Evolutionary conservation across 2,888 invertebrate genomes (phyloP).

Genomic region (Alcis repandata): DNA sequence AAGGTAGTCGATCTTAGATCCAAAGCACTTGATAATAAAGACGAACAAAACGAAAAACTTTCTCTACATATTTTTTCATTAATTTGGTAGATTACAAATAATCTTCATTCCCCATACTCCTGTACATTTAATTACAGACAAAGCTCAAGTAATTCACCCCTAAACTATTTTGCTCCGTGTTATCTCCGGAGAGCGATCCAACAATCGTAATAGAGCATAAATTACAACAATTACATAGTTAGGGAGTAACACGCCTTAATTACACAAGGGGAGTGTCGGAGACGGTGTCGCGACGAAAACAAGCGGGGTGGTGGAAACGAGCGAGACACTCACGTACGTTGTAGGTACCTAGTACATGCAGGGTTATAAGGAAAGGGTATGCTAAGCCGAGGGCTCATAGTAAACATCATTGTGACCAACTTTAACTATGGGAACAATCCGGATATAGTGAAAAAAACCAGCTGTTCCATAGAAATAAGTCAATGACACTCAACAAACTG

Average conservation of each 20-base stretch:
- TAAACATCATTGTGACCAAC: too few relatives aligned
- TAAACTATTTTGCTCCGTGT: conserved; percentile 7
- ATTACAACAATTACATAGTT: conserved; percentile 45
- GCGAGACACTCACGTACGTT: not conserved
- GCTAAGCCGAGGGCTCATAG: too few relatives aligned
- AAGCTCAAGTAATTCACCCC: conserved; percentile 14
- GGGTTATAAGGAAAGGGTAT: too few relatives aligned
- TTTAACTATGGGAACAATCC: too few relatives aligned
- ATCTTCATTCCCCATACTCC: not conserved
- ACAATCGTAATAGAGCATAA: conserved; percentile 42
- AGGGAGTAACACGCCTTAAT: conserved; percentile 45
- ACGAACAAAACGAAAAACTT: not conserved
- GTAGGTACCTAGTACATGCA: too few relatives aligned
- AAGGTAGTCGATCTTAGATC: too few relatives aligned
- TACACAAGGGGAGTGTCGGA: conserved; percentile 36
- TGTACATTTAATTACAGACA: conserved; percentile 9
- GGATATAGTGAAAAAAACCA: too few relatives aligned
- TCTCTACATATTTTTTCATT: not conserved
- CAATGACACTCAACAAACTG: too few relatives aligned
- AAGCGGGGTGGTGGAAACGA: conserved; percentile 32
- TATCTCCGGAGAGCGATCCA: conserved; percentile 33
- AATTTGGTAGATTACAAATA: not conserved
- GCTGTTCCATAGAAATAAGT: too few relatives aligned
- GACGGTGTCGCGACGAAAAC: conserved; percentile 26
- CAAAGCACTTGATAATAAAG: too few relatives aligned